Evolutionary conservation across 2,888 invertebrate genomes (phyloP), one percentile per base, ranked within the genome.

Genomic region (Aelia acuminata): DNA sequence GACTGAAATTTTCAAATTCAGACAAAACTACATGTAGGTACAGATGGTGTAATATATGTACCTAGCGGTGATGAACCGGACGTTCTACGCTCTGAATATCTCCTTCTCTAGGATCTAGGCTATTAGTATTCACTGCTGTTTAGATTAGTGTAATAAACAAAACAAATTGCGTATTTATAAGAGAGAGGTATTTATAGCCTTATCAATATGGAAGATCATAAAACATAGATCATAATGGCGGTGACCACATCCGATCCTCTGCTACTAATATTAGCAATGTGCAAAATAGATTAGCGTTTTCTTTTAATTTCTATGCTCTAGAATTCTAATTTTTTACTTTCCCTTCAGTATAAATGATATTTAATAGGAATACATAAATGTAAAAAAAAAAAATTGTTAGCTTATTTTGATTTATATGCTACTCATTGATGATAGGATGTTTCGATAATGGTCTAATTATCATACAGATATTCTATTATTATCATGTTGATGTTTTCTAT

Each of bases 81-180:
- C 57, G 57, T 26, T 57, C 26, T 57, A 57, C 26, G 57, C 57
- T 57, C 57, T 57, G 57, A 57, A 57, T 57, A 57, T 57, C 57
- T 57, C 0, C 26, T 57, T 26, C 57, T 4, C 57, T 57, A 13
- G 26, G 57, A 57, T 57, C 26, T 26, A 57, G 57, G 57, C 57
- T 57, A 57, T 57, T 26, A 26, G 57, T 57, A 57, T 57, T 11
- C 57, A 57, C 26, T 26, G 57, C 57, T 15, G 13, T 57, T 2
- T 57, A 26, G 57, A 57, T 57, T 13, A 57, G 57, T 13, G 26
- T 13, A 26, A 57, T 57, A 57, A 26, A 57, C 26, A 57, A 57
- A 57, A 57, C 26, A 57, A 57, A 26, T 26, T 57, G 57, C 57
- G 13, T 57, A 26, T 57, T n/a, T n/a, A n/a, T n/a, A 57, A 13